Evolutionary conservation across 2,797 vertebrate genomes (phyloP).

Genomic region (Kryptolebias ocellatus): DNA sequence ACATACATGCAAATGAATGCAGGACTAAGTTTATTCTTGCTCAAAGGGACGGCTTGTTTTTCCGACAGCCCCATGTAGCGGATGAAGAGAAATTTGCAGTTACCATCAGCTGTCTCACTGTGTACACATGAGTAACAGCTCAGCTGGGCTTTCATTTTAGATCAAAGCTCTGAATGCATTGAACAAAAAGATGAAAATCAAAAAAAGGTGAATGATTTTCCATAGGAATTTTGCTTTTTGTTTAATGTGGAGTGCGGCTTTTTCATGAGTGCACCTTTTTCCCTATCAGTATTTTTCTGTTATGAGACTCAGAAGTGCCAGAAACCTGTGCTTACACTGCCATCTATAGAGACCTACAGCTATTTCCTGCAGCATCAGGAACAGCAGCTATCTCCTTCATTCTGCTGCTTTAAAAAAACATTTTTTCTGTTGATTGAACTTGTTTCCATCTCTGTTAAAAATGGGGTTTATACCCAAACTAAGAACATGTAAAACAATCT

Average conservation of each 20-base stretch:
- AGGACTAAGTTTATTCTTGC: slow-evolving; percentile 55
- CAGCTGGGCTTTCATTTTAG: neutral
- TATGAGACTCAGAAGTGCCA: slow-evolving; percentile 17
- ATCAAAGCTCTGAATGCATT: slow-evolving; percentile 24
- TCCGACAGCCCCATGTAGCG: slow-evolving; percentile 36
- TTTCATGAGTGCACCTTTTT: slow-evolving; percentile 33
- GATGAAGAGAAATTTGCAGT: slow-evolving; percentile 54
- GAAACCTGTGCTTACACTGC: slow-evolving; percentile 70
- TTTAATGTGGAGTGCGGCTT: slow-evolving; percentile 19
- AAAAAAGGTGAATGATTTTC: neutral
- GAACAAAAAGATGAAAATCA: slow-evolving; percentile 1
- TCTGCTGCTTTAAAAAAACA: neutral
- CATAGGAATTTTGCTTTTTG: slow-evolving; percentile 10
- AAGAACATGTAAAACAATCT: no score
- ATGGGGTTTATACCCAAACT: no score
- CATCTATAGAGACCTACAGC: slow-evolving; percentile 70
- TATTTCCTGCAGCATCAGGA: slow-evolving; percentile 28
- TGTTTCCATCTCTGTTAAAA: no score
- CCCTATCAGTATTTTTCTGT: slow-evolving; percentile 47
- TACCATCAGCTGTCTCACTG: slow-evolving; percentile 50
- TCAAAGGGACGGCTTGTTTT: slow-evolving; percentile 72
- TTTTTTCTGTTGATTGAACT: neutral
- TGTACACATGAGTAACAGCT: slow-evolving; percentile 4
- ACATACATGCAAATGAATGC: slow-evolving; percentile 75
- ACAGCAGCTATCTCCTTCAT: neutral